These are phyloP conservation scores for Drosophila murphyi DNA, from an alignment of 1,140 invertebrate genomes.

Conservation along the genomic window DNA sequence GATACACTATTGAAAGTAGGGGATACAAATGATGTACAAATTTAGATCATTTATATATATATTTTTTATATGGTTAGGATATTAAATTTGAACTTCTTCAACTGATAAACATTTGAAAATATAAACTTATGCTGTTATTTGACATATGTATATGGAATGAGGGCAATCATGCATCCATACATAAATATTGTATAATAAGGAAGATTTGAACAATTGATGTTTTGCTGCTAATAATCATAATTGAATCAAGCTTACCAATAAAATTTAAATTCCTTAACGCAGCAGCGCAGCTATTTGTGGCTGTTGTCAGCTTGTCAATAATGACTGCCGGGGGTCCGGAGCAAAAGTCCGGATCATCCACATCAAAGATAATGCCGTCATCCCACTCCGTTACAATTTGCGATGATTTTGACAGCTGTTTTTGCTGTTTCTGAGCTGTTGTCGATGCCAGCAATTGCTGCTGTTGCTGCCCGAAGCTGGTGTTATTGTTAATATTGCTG, in stretches of 20 bases:
- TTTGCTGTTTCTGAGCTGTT: constrained; percentile 31
- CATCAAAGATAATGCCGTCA: constrained; percentile 79
- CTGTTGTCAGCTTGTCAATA: constrained; percentile 50
- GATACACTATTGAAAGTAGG: too few relatives aligned
- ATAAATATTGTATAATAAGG: too few relatives aligned
- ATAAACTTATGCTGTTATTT: too few relatives aligned
- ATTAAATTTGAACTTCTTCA: too few relatives aligned
- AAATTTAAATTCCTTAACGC: constrained; percentile 63
- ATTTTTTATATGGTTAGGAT: too few relatives aligned
- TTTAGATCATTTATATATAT: too few relatives aligned
- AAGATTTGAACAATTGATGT: too few relatives aligned
- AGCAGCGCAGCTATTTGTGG: constrained; percentile 38
- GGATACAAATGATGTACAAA: too few relatives aligned
- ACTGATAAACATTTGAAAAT: too few relatives aligned
- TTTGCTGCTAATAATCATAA: constrained; percentile 12
- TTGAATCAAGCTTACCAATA: constrained; percentile 57
- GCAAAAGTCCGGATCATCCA: constrained; percentile 84
- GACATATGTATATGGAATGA: too few relatives aligned
- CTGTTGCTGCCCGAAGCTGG: constrained; percentile 38
- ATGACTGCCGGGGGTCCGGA: constrained; percentile 45
- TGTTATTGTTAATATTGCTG: constrained; percentile 11
- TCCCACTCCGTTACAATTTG: constrained; percentile 82
- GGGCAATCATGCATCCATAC: too few relatives aligned
- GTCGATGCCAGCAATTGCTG: constrained; percentile 30
- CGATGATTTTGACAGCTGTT: constrained; percentile 39